Conservation (phyloP, 1,140 invertebrate species). For the Camponotus vicinus region DNA sequence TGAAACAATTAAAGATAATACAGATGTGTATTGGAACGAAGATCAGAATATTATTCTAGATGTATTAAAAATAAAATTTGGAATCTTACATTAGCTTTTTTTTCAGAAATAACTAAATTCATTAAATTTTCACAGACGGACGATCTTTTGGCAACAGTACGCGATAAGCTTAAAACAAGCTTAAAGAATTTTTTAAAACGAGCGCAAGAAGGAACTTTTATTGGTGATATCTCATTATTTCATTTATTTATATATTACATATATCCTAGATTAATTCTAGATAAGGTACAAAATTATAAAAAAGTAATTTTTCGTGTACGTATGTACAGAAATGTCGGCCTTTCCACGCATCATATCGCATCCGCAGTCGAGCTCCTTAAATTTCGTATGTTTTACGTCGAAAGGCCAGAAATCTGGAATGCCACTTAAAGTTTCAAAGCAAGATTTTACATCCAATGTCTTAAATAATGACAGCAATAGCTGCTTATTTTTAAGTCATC, state of each 20-base stretch:
- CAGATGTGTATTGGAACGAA: slow-evolving; percentile 70
- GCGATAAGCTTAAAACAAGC: slow-evolving; percentile 71
- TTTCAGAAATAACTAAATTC: slow-evolving; percentile 7
- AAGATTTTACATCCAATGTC: neutral
- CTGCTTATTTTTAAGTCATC: slow-evolving; percentile 11
- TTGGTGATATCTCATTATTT: slow-evolving; percentile 64
- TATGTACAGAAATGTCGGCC: slow-evolving; percentile 50
- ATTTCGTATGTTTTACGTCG: neutral
- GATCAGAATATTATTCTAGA: slow-evolving; percentile 34
- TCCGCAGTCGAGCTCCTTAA: slow-evolving; percentile 26
- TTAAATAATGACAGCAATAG: neutral
- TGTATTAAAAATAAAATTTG: neutral
- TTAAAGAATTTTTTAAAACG: slow-evolving; percentile 75
- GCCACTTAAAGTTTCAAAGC: slow-evolving; percentile 30
- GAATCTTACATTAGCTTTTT: neutral
- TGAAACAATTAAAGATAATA: slow-evolving; percentile 74
- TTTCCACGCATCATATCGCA: slow-evolving; percentile 58
- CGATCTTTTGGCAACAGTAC: slow-evolving; percentile 62
- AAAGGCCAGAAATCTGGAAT: slow-evolving; percentile 42
- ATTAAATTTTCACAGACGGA: slow-evolving; percentile 54
- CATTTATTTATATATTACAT: slow-evolving; percentile 16
- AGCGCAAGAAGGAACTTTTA: slow-evolving; percentile 64
- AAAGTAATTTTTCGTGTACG: slow-evolving; percentile 35
- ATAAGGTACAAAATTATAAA: slow-evolving; percentile 40
- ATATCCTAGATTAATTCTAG: slow-evolving; percentile 21